These are phyloP conservation scores for Helostoma temminkii DNA, from an alignment of 2,797 vertebrate genomes.

Conservation along the genomic window DNA sequence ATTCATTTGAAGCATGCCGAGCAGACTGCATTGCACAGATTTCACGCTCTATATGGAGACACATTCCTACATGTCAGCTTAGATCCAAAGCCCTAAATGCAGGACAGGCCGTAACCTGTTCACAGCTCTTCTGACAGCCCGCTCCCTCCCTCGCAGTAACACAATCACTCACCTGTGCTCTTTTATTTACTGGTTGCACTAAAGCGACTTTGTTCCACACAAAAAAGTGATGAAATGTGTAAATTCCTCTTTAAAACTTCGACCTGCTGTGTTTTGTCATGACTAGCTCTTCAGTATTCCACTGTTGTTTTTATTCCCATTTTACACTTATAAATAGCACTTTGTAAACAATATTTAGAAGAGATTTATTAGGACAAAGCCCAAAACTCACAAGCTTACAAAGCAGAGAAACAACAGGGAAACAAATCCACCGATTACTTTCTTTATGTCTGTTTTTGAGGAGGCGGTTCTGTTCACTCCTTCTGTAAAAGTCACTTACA, in stretches of 20 bases:
- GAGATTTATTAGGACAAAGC: slow-evolving; percentile 8
- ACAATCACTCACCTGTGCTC: slow-evolving; percentile 39
- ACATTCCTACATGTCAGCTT: slow-evolving; percentile 74
- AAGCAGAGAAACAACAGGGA: not conserved
- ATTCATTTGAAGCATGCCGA: not conserved
- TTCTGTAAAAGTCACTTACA: slow-evolving; percentile 35
- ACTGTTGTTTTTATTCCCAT: not conserved
- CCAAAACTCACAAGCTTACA: not conserved
- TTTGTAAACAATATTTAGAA: slow-evolving; percentile 14
- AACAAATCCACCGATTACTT: slow-evolving; percentile 12
- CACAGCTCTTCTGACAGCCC: slow-evolving; percentile 42
- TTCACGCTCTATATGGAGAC: slow-evolving; percentile 63
- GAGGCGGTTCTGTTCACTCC: slow-evolving; percentile 1
- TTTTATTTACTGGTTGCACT: slow-evolving; percentile 20
- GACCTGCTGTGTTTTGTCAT: slow-evolving; percentile 2
- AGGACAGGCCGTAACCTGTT: slow-evolving; percentile 74
- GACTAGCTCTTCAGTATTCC: not conserved
- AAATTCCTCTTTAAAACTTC: slow-evolving; percentile 4
- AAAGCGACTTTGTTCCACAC: slow-evolving; percentile 33
- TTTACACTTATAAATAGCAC: too few species aligned
- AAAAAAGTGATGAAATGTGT: not conserved
- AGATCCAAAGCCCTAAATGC: slow-evolving; percentile 51
- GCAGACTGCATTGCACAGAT: slow-evolving; percentile 49
- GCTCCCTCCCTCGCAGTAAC: slow-evolving; percentile 34
- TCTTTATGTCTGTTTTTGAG: not conserved